These are phyloP conservation scores for Sigmodon hispidus DNA, from an alignment of 2,113 vertebrate genomes.

Conservation along the genomic window DNA sequence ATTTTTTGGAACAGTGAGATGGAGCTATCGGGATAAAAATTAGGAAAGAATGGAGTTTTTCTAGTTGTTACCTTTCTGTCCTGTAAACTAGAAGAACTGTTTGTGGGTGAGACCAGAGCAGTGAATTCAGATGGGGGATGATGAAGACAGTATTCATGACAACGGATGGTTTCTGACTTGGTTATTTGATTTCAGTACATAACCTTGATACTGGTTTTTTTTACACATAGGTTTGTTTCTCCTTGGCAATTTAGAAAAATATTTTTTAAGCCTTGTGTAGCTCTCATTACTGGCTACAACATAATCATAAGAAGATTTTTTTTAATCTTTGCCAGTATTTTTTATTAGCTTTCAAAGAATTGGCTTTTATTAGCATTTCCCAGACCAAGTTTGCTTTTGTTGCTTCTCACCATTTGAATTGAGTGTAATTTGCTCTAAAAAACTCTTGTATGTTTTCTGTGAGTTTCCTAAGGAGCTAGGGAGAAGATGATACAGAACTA, in stretches of 20 bases:
- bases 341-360: background rate
- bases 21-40: background rate
- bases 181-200: slow-evolving; percentile 15
- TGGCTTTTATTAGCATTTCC: background rate
- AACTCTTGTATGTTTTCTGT: background rate
- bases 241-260: slow-evolving; percentile 43
- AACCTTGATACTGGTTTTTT: background rate
- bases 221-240: background rate
- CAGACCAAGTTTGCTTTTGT: background rate
- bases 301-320: background rate
- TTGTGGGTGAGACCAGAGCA: background rate
- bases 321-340: background rate
- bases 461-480: background rate
- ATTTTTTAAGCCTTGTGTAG: slow-evolving; percentile 5
- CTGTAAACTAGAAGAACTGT: background rate
- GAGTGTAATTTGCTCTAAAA: background rate
- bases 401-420: background rate
- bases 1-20: background rate
- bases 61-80: background rate
- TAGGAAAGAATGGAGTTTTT: slow-evolving; percentile 4
- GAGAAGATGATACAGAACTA: background rate
- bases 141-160: background rate
- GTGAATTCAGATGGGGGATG: background rate
- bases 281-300: background rate
- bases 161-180: background rate